Percentiles rank a stretch among this genome's conserved stretches.
Conservation (phyloP, 2,113 vertebrate species). For the Monopterus albus region DNA sequence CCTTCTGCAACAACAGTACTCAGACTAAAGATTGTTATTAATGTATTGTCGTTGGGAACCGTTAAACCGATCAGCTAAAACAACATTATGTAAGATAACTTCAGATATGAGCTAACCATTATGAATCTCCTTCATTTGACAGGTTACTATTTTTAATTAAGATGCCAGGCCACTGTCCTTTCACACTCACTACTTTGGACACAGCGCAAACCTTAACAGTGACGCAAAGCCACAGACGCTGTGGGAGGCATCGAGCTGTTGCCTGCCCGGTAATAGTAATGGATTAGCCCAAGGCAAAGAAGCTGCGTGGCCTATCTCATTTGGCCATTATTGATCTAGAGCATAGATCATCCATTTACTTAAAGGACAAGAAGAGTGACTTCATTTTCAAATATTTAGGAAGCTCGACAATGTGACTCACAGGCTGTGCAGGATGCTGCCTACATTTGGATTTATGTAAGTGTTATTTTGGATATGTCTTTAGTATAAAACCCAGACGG, state of each 20-base stretch:
- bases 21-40: too few relatives aligned
- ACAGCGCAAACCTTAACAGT: background rate
- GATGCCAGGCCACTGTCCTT: too few relatives aligned
- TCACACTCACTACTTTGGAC: background rate
- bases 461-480: slow-evolving; percentile 44
- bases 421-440: slow-evolving; percentile 74
- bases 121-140: too few relatives aligned
- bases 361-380: slow-evolving; percentile 53
- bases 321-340: slow-evolving; percentile 59
- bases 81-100: too few relatives aligned
- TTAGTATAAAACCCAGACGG: slow-evolving; percentile 1
- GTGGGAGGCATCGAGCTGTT: slow-evolving; percentile 32
- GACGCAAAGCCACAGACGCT: slow-evolving; percentile 18
- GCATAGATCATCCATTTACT: slow-evolving; percentile 50
- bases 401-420: slow-evolving; percentile 49
- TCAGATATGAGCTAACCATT: too few relatives aligned
- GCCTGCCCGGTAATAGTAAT: slow-evolving; percentile 13
- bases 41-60: too few relatives aligned
- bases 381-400: slow-evolving; percentile 44
- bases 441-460: slow-evolving; percentile 66
- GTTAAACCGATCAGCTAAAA: too few relatives aligned
- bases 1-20: too few relatives aligned
- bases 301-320: slow-evolving; percentile 36
- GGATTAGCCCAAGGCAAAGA: slow-evolving; percentile 48
- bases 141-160: too few relatives aligned